Evolutionary conservation across 2,797 vertebrate species (phyloP), one percentile per base, ranked within the genome.

Genomic region (Rhinogobio ventralis): DNA sequence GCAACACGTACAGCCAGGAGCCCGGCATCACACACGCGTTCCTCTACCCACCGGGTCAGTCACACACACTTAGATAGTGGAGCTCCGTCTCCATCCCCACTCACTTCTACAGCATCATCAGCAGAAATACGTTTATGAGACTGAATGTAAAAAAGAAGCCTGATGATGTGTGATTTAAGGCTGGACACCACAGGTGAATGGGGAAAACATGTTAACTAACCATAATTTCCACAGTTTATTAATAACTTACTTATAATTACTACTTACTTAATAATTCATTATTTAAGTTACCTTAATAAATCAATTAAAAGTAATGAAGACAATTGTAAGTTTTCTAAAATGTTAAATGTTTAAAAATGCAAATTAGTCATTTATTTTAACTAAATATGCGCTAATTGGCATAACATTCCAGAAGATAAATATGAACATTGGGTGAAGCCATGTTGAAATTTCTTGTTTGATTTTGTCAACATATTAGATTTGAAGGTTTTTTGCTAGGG

Each of bases 1-100:
- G 98, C 20, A 88, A 91, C 2, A 87, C 92, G 79, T 97, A 96
- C 92, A 94, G 90, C 89, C 94, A 94, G 0, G 94, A 95, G 91
- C 92, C 76, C 46, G 94, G 96, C 60, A 92, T 97, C 81, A 96
- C 94, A 51, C 93, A 95, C 2, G 95, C 96, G 87, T 98, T 97
- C 93, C 96, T 99, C n/a, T 99, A 97, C 87, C 96, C 97, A n/a
- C 97, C 98, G 45, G 96, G 98, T 99, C 92, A 94, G 96, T 93
- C 73, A 68, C 39, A 9, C 39, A 42, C 8, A 9, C 39, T 9
- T 9, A 42, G 36, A 39, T 39, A n/a, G n/a, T n/a, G n/a, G n/a
- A n/a, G n/a, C n/a, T n/a, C n/a, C n/a, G n/a, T n/a, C n/a, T n/a
- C n/a, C n/a, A n/a, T n/a, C n/a, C n/a, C n/a, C n/a, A n/a, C n/a